Base-by-base conservation (phyloP, 1,140 invertebrate species). In the Pseudomyrmex pallidus region DNA sequence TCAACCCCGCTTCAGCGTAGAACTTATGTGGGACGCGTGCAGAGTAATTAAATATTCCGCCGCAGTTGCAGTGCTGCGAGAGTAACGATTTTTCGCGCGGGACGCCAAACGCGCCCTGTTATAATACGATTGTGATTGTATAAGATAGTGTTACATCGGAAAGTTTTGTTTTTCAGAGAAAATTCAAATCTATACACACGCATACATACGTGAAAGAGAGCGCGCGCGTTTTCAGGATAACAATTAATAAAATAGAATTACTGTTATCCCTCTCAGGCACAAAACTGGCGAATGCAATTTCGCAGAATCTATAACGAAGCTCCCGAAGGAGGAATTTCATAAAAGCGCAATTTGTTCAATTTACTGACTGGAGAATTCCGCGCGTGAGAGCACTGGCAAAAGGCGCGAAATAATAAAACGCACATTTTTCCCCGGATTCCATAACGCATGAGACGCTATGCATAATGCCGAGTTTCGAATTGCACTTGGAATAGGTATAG, bases 271-370 rank as follows among this genome's bases (percentile, higher is more conserved):
- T 54, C n/a, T 63, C 44, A 22, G 35, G 1, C 2, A 15, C 5
- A 22, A 15, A 68, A n/a, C 20, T 7, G 15, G 35, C 12, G 44
- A 57, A 25, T 59, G 54, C 22, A 70, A 25, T 80, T 48, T 59
- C 15, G 15, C 12, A 12, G 76, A 44, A 72, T 61, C 54, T 59
- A 50, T 61, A 72, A 17, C 54, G 12, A 50, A 15, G 10, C 56
- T 17, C 15, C 35, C 35, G 44, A 59, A 48, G 9, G 44, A 80
- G 10, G 66, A 80, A 80, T 80, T 80, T 80, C 76, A 80, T 80
- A 80, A 80, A 80, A 70, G 54, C 46, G 76, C 54, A 80, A 80
- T 80, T 80, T 72, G 76, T 46, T 70, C 66, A 80, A 80, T 80
- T 72, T 70, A 72, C 12, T 20, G 48, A 59, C 20, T 7, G 22